Base-by-base conservation (phyloP, 2,888 invertebrate genomes). In the Ernsta delagoae region DNA sequence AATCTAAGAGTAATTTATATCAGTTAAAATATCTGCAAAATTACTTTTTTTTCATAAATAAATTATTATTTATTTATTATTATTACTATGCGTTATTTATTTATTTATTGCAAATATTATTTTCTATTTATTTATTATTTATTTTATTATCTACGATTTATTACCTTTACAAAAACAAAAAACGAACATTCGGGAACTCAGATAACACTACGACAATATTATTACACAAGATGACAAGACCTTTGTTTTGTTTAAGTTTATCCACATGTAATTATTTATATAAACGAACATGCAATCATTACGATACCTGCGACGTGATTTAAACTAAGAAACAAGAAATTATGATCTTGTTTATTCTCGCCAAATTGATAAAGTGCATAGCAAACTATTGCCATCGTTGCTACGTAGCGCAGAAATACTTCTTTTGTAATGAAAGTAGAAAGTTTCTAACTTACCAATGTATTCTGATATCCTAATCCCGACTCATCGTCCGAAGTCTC, bases 381-480 rank as follows among this genome's bases (percentile, higher is more conserved):
- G 31, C 3, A 41, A 41, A 41, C 43, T 43, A 16, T 50, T 7
- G 11, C 24, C 31, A 54, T 11, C 41, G 39, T 50, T 5, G 16
- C 16, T 3, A 31, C 31, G 31, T 31, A 31, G 11, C 50, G 9
- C 45, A 41, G 39, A 43, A 9, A 75, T 76, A 48, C 48, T 12
- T 76, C 79, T 84, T 85, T 83, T 31, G 31, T 3, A 31, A 31
- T 86, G 79, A 83, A 84, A 85, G 79, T 82, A 88, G 86, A 87
- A 90, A 90, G 87, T 87, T 67, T 45, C 64, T 62, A 72, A 94
- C 95, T 95, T 79, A 96, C 95, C 95, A 96, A 94, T 57, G 96
- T 95, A 77, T 95, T 95, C 83, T 96, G 95, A 79, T 96, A 96
- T 64, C 96, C 96, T 80, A 96, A 87, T 70, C 96, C 96, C 70